Base-by-base conservation (phyloP, 2,888 invertebrate genomes). In the Tuberolachnus salignus region DNA sequence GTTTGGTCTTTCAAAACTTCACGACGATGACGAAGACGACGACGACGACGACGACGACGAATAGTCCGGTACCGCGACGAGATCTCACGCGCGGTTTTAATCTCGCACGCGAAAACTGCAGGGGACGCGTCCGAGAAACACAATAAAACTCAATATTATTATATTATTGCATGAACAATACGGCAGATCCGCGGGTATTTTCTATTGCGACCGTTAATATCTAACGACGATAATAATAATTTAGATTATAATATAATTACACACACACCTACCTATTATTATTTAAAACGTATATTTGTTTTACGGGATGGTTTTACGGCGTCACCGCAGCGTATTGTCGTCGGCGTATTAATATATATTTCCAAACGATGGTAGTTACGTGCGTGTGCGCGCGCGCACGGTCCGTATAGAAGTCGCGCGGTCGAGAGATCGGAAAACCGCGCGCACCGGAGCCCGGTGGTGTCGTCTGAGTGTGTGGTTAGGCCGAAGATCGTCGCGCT, bases 401-500 rank as follows among this genome's bases (percentile, higher is more conserved):
- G 55, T 44, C 21, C 11, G 14, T 21, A 42, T 6, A 3, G 42
- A 14, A 21, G 16, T 44, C 51, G 53, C 21, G 34, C 16, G 4
- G 1, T 1, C 53, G 49, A 61, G 74, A 19, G 55, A 75, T 61
- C 49, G 14, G 23, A 49, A 55, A 46, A 59, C 26, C 57, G 42
- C 21, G 57, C 66, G 67, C 16, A 49, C 42, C 69, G 69, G 59
- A 61, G 42, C 78, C 59, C 16, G 19, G 61, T 53, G 73, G 59
- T 51, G 57, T 59, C 59, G 69, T 78, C 59, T 51, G 78, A 49
- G 34, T 6, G 34, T n/a, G n/a, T n/a, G n/a, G n/a, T n/a, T n/a
- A n/a, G n/a, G 59, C 69, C 51, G 78, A 69, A n/a, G 66, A 21
- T 21, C 23, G 42, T n/a, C 44, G n/a, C 10, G 8, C 66, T 67